Evolutionary conservation across 2,797 vertebrate genomes (phyloP).

Genomic region (Nyctalus aviator): DNA sequence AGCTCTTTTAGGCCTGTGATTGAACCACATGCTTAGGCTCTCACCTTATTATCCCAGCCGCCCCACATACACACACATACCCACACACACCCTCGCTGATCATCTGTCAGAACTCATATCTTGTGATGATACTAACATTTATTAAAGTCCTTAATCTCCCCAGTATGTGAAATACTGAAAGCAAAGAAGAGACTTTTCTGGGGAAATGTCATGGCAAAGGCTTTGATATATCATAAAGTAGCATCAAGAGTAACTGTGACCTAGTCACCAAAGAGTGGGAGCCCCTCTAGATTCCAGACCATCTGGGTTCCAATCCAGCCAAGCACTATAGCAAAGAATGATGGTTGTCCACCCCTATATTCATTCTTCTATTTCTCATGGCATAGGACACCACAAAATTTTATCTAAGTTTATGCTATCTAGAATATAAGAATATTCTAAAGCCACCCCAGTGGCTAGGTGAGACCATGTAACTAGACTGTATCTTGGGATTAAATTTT

Average conservation of each 20-base stretch:
- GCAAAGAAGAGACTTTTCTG: not conserved
- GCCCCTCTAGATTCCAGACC: not conserved
- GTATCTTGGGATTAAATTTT: not conserved
- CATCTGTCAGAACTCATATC: constrained; percentile 40
- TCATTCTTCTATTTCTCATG: not conserved
- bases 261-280: not conserved
- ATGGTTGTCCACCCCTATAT: not conserved
- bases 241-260: not conserved
- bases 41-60: not conserved
- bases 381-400: not conserved
- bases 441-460: not conserved
- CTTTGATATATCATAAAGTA: not conserved
- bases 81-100: not conserved
- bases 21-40: not conserved
- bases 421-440: not conserved
- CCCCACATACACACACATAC: not conserved
- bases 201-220: not conserved
- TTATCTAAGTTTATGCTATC: not conserved
- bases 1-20: not conserved
- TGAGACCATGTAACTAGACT: not conserved
- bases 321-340: not conserved
- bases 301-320: not conserved
- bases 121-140: not conserved
- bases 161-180: not conserved
- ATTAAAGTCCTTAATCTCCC: not conserved